These are phyloP conservation scores for Amphipoea oculea DNA, from an alignment of 2,888 invertebrate species.

Conservation along the genomic window DNA sequence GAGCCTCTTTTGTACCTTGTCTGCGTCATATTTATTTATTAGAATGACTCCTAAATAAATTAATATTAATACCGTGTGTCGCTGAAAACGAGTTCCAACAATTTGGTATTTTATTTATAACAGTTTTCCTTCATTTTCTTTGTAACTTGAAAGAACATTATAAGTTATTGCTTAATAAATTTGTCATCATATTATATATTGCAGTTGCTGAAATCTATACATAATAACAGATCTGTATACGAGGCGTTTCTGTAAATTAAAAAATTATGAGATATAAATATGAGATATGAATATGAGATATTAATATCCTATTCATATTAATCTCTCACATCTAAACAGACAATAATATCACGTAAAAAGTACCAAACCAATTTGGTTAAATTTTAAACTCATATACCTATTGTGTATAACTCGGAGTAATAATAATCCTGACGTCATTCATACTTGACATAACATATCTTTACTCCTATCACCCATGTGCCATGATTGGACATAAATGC, in stretches of 20 bases:
- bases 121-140: not conserved
- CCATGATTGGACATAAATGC: constrained; percentile 10
- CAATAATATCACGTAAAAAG: too few species aligned
- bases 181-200: not conserved
- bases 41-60: constrained; percentile 7
- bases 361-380: too few species aligned
- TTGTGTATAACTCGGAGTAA: not conserved
- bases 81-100: not conserved
- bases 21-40: not conserved
- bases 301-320: too few species aligned
- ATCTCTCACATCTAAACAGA: too few species aligned
- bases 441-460: not conserved
- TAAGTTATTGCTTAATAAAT: not conserved
- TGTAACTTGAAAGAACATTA: not conserved
- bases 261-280: too few species aligned
- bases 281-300: too few species aligned
- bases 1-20: not conserved
- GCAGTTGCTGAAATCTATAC: not conserved
- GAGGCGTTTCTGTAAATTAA: too few species aligned
- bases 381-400: too few species aligned
- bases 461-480: not conserved
- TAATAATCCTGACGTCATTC: not conserved
- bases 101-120: not conserved
- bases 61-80: not conserved
- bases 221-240: too few species aligned